These are phyloP conservation scores for Phytoseiulus persimilis DNA, from an alignment of 2,888 invertebrate species.

Conservation along the genomic window DNA sequence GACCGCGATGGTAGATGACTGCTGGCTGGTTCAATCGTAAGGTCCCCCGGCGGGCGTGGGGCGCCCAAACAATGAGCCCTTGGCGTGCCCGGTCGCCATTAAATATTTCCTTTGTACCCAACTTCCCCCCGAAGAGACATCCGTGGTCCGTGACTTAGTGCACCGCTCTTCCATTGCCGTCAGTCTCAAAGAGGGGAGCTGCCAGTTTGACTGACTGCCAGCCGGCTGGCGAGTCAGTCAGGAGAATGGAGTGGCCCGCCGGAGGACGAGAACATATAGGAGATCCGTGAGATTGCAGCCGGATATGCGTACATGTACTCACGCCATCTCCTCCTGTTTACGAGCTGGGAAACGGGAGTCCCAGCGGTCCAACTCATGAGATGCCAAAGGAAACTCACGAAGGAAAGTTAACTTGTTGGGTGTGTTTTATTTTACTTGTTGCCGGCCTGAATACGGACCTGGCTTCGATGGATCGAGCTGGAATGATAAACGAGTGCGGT, in stretches of 20 bases:
- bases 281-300: not conserved
- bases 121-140: not conserved
- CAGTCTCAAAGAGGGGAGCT: not conserved
- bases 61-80: conserved; percentile 31
- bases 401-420: not conserved
- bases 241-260: not conserved
- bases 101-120: conserved; percentile 15
- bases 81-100: conserved; percentile 35
- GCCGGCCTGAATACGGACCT: too few species aligned
- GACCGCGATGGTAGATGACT: not conserved
- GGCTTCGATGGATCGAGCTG: too few species aligned
- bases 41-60: not conserved
- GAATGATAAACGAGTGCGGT: too few species aligned
- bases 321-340: not conserved
- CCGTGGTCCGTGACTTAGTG: not conserved
- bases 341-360: not conserved
- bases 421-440: not conserved
- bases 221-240: not conserved
- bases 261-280: not conserved
- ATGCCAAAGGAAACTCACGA: not conserved
- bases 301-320: not conserved
- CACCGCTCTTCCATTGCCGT: not conserved
- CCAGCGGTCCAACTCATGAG: not conserved
- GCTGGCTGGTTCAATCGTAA: not conserved
- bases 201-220: not conserved